A percentile compares a stretch with the other conserved stretches of the same genome.
Evolutionary conservation across 2,888 invertebrate species (phyloP).

Genomic region (Phaedon cochleariae): DNA sequence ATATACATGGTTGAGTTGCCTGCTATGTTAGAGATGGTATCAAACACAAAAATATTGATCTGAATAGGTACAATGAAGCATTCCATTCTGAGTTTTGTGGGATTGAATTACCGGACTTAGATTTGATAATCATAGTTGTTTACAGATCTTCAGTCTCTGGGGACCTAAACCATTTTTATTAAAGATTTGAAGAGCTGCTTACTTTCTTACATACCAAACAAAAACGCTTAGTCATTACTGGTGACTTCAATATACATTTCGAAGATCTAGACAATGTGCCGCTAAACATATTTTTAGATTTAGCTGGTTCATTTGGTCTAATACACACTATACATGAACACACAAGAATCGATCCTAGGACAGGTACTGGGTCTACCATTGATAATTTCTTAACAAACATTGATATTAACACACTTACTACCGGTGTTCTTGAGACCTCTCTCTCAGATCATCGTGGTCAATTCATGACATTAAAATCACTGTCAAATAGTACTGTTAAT

Average conservation of each 20-base stretch:
- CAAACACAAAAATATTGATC: neutral
- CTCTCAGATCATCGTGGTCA: constrained; percentile 8
- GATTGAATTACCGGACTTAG: neutral
- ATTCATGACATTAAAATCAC: neutral
- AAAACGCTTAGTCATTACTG: too few species aligned
- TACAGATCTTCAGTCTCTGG: neutral
- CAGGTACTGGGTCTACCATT: neutral
- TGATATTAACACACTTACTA: neutral
- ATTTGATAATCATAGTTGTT: neutral
- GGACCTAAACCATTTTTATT: too few species aligned
- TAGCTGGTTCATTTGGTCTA: too few species aligned
- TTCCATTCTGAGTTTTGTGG: neutral
- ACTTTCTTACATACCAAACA: too few species aligned
- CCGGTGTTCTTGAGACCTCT: neutral
- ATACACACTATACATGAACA: too few species aligned
- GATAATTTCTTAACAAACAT: neutral
- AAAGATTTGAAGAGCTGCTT: too few species aligned
- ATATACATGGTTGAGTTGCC: neutral
- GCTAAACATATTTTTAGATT: too few species aligned
- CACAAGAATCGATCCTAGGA: constrained; percentile 1
- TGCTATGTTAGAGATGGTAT: neutral
- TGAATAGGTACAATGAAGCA: neutral
- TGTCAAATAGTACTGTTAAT: neutral
- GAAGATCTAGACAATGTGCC: too few species aligned
- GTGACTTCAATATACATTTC: too few species aligned